These are phyloP conservation scores for Ectemnius continuus DNA, from an alignment of 2,888 invertebrate species.

Conservation along the genomic window DNA sequence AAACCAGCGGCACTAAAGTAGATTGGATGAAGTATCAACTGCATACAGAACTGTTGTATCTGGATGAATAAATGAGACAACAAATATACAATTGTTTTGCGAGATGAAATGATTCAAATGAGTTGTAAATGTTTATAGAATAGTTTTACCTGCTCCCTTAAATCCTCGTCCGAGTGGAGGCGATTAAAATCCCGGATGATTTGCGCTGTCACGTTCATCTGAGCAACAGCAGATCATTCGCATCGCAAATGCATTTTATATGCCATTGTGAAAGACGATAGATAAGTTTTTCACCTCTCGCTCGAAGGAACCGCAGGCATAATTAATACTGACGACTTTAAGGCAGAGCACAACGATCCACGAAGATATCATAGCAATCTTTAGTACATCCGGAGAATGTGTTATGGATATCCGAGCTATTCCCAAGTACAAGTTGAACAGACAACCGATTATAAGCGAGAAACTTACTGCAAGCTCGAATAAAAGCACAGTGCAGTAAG, in stretches of 20 bases:
- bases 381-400: neutral
- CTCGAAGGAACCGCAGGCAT: neutral
- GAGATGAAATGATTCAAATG: no score
- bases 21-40: slow-evolving; percentile 54
- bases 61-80: neutral
- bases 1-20: slow-evolving; percentile 52
- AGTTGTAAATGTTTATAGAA: no score
- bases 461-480: neutral
- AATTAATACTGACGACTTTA: neutral
- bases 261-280: no score
- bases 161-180: neutral
- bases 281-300: neutral
- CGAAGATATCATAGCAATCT: neutral
- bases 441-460: neutral
- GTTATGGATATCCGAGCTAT: neutral
- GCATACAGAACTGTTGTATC: slow-evolving; percentile 53
- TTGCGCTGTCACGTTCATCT: slow-evolving; percentile 1
- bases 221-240: neutral
- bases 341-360: neutral
- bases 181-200: slow-evolving; percentile 1
- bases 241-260: neutral
- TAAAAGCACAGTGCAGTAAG: neutral
- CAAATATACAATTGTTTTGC: no score
- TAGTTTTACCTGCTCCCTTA: neutral
- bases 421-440: neutral